Base-by-base conservation (phyloP, 2,797 vertebrate species). In the Linurgus olivaceus region DNA sequence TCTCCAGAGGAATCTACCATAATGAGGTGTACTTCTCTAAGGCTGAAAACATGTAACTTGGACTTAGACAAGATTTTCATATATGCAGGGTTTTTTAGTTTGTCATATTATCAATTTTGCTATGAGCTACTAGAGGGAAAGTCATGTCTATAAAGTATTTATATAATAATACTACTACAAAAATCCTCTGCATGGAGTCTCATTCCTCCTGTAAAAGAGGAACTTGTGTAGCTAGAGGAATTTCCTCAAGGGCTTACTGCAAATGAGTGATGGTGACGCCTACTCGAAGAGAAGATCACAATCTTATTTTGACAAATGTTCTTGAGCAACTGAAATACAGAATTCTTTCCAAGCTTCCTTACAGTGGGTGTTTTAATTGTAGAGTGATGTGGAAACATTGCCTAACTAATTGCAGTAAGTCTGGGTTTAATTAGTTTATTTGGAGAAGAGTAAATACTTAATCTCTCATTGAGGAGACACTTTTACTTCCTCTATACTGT, bases 341-440 rank as follows among this genome's bases (percentile, higher is more conserved):
- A 89, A 71, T 79, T 92, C 52, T 87, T 95, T 82, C 81, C 78
- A 94, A 73, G 71, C 84, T 76, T 86, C 40, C 58, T 84, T 95
- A 62, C 78, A 73, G 38, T 93, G 84, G 21, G 17, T 74, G 55
- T 89, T 95, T 95, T 93, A 94, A 92, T 96, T 95, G 89, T 70
- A 63, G 52, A 76, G 67, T 35, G 29, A 37, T 91, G 51, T 81
- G 82, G 65, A 88, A 91, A 78, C 33, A 76, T 96, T 92, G 84
- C 91, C 54, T 73, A 95, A 93, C 78, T 96, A 95, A 96, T 95
- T 96, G 87, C 72, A 89, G 11, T 93, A 87, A 79, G 84, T 76
- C 84, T 93, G 40, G 2, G 85, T 91, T 92, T 96, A 93, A 96
- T 95, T 91, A 93, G 89, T 95, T 96, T 96, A 95, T 96, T 96